Percentiles rank a stretch among this genome's conserved stretches.
Evolutionary conservation across 2,113 vertebrate species (phyloP).

Genomic region (Gymnobelideus leadbeateri): DNA sequence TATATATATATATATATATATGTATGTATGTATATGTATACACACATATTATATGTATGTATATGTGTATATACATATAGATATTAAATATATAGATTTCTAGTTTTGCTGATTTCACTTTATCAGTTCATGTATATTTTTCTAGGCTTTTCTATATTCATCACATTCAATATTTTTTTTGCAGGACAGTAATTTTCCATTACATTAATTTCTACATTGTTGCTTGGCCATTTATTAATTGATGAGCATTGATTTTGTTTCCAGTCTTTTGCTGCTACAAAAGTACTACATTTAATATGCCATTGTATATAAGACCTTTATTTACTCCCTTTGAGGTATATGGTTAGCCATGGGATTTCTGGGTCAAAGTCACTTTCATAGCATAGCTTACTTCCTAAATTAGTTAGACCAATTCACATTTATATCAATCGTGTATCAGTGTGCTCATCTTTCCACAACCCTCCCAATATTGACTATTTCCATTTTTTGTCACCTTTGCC

Average conservation of each 20-base stretch:
- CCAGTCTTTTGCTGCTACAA: background rate
- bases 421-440: background rate
- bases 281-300: background rate
- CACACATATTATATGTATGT: too few species aligned
- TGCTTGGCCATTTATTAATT: background rate
- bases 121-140: background rate
- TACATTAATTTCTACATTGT: background rate
- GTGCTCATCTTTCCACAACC: background rate
- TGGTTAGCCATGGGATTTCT: background rate
- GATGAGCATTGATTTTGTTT: background rate
- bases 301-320: background rate
- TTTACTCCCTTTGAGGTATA: background rate
- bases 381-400: background rate
- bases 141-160: background rate
- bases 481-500: background rate
- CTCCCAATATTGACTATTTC: background rate
- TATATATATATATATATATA: too few species aligned
- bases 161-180: background rate
- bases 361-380: background rate
- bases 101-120: background rate
- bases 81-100: background rate
- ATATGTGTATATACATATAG: background rate
- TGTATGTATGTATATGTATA: too few species aligned
- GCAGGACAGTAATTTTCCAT: background rate
- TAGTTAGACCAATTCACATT: background rate